Evolutionary conservation across 2,888 invertebrate genomes (phyloP), one percentile per base, ranked within the genome.

Genomic region (Dicranocentrus wangi): DNA sequence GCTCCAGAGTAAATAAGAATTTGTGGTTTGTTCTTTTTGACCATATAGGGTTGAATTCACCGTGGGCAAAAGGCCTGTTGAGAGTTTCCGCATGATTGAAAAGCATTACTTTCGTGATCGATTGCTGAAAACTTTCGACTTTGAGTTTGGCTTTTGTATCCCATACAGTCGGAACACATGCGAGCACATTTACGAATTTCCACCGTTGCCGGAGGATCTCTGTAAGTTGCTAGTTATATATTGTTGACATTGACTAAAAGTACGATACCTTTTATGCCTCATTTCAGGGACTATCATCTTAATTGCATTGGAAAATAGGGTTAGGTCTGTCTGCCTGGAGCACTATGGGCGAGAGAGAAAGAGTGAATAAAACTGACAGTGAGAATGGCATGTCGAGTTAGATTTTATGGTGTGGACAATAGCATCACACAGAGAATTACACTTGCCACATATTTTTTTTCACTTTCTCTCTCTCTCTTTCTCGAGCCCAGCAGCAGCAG

Each of bases 171-270:
- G 94, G 88, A 99, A 99, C 89, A 97, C 98, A 13, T 98, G 98
- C 89, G 99, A 99, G 90, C 99, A 99, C 89, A 99, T 99, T 89
- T 99, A 99, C 88, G 98, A 99, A 90, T 98, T 99, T 90, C 99
- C 99, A 13, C 91, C 93, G 79, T 91, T 99, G 87, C 93, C 94
- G 82, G 91, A 93, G 69, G 94, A 95, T 87, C 91, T 97, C 88
- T 93, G 98, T 98, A 91, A 92, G 92, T 58, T 65, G 32, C 32
- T 32, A 32, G 32, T 32, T 7, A 32, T 32, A 32, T 7, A 32
- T 7, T 32, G 32, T 10, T 32, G n/a, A n/a, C n/a, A n/a, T n/a
- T n/a, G n/a, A n/a, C n/a, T n/a, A n/a, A n/a, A n/a, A n/a, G n/a
- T n/a, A n/a, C n/a, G n/a, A n/a, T n/a, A n/a, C 39, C 7, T 39